Conservation (phyloP, 2,888 invertebrate species). For the Nebria brevicollis region DNA sequence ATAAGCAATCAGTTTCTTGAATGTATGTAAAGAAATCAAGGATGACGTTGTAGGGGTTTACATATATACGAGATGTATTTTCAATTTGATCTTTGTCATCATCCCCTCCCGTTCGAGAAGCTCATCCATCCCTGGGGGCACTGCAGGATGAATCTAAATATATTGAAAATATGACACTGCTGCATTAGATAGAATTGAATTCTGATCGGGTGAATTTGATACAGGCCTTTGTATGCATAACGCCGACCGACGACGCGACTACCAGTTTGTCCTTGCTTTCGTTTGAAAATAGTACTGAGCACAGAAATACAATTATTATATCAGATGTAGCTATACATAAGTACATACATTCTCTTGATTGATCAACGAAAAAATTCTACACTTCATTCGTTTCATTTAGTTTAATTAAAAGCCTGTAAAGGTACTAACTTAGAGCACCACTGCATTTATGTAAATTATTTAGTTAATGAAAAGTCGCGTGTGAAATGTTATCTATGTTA, state of each 20-base stretch:
- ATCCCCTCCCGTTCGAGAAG: not conserved
- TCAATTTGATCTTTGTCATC: not conserved
- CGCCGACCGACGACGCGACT: not conserved
- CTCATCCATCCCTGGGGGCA: conserved; percentile 1
- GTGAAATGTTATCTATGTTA: not conserved
- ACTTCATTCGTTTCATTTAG: not conserved
- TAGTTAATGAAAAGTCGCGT: not conserved
- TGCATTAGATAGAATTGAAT: not conserved
- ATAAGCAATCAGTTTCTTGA: too few relatives aligned
- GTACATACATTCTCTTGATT: not conserved
- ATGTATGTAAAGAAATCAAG: too few relatives aligned
- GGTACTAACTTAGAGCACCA: not conserved
- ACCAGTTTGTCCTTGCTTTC: not conserved
- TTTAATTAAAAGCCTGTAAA: not conserved
- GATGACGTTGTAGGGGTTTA: too few relatives aligned
- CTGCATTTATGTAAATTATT: not conserved
- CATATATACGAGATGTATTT: not conserved
- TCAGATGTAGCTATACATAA: not conserved
- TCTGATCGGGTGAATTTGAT: conserved; percentile 1
- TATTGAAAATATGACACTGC: not conserved
- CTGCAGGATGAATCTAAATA: not conserved
- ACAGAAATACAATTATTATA: not conserved
- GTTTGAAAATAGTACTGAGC: too few relatives aligned
- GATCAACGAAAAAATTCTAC: too few relatives aligned
- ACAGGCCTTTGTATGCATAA: not conserved